Evolutionary conservation across 2,888 invertebrate genomes (phyloP).

Genomic region (Ramazzottius varieornatus): DNA sequence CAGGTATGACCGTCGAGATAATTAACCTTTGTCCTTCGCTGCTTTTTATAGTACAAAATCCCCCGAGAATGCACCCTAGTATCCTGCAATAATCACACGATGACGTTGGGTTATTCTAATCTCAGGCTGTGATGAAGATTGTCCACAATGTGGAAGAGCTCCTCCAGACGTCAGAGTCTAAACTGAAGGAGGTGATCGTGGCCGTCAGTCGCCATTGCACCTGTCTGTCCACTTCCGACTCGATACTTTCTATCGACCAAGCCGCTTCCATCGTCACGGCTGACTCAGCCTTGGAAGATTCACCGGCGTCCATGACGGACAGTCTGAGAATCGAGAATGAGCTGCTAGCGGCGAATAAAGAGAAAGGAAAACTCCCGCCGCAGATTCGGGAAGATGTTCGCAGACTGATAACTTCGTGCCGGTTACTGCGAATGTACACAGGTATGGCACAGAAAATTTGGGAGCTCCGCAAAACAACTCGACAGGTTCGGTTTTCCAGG

Average conservation of each 20-base stretch:
- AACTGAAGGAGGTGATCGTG: not conserved
- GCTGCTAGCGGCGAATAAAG: not conserved
- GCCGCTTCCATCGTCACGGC: not conserved
- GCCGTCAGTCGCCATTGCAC: not conserved
- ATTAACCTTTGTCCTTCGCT: not conserved
- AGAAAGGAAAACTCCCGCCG: not conserved
- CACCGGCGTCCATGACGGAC: not conserved
- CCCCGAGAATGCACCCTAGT: too few relatives aligned
- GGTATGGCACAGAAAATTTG: constrained; percentile 27
- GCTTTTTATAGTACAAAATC: not conserved
- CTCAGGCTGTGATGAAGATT: not conserved
- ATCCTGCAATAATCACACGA: too few relatives aligned
- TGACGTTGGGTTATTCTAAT: not conserved
- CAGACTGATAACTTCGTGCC: constrained; percentile 51
- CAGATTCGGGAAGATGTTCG: constrained; percentile 39
- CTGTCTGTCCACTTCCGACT: not conserved
- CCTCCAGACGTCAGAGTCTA: not conserved
- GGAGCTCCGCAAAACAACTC: too few relatives aligned
- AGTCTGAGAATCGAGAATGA: not conserved
- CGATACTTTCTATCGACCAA: not conserved
- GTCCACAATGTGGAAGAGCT: not conserved
- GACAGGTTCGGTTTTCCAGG: too few relatives aligned
- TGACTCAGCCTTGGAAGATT: not conserved
- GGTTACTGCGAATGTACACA: constrained; percentile 55
- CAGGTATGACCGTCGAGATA: constrained; percentile 12